Evolutionary conservation across 2,113 vertebrate genomes (phyloP).

Genomic region (Phyllostomus discolor): DNA sequence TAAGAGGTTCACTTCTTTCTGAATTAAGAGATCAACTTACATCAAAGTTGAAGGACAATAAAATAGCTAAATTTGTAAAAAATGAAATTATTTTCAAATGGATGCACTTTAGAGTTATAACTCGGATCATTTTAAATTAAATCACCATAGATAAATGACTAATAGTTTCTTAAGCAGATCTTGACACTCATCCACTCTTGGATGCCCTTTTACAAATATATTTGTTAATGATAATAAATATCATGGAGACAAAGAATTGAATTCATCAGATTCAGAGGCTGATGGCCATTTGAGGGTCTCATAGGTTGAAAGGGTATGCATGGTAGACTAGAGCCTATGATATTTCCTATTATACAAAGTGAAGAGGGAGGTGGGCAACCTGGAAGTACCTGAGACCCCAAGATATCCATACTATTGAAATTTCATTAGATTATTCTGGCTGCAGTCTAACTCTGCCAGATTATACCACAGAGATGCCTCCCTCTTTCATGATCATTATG

Average conservation of each 20-base stretch:
- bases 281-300: background rate
- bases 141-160: background rate
- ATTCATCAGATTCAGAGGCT: background rate
- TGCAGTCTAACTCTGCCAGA: background rate
- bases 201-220: background rate
- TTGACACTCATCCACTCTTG: background rate
- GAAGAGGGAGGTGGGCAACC: rapidly evolving
- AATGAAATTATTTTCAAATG: background rate
- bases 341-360: background rate
- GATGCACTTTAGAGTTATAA: background rate
- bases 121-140: background rate
- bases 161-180: background rate
- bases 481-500: background rate
- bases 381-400: background rate
- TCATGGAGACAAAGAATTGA: background rate
- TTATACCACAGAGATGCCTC: background rate
- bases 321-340: background rate
- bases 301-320: background rate
- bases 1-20: background rate
- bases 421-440: background rate
- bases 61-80: background rate
- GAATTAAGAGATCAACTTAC: background rate
- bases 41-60: background rate
- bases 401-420: background rate
- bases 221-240: background rate